Evolutionary conservation across 2,797 vertebrate genomes (phyloP).

Genomic region (Anguilla marmorata): DNA sequence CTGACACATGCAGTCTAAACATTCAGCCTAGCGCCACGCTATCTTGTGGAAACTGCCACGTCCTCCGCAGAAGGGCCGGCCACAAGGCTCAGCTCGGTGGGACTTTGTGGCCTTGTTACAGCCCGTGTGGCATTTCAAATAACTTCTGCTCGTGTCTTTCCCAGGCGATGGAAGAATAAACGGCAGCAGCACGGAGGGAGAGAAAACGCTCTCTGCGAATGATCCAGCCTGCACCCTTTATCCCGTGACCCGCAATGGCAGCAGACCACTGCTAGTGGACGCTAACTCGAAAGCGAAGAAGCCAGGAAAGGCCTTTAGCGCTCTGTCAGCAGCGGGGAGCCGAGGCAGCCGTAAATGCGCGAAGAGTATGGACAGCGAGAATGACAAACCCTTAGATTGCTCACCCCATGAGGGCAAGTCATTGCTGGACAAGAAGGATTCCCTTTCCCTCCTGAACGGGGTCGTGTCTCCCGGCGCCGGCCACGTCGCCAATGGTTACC

Average conservation of each 20-base stretch:
- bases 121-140: conserved; percentile 34
- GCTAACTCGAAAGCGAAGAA: conserved; percentile 74
- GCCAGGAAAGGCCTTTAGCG: conserved; percentile 69
- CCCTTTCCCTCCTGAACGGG: conserved; percentile 83
- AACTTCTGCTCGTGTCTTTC: conserved; percentile 54
- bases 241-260: conserved; percentile 81
- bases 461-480: conserved; percentile 76
- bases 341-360: conserved; percentile 79
- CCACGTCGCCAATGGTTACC: conserved; percentile 88
- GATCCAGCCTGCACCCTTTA: conserved; percentile 69
- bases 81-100: background rate
- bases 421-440: conserved; percentile 68
- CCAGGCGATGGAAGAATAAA: conserved; percentile 87
- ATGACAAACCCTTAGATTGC: conserved; percentile 78
- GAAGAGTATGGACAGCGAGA: conserved; percentile 85
- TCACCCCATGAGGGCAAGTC: conserved; percentile 56
- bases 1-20: conserved; percentile 22
- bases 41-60: background rate
- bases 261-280: conserved; percentile 73
- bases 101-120: background rate
- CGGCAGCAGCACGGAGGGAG: conserved; percentile 76
- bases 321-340: conserved; percentile 80
- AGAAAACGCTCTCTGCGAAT: conserved; percentile 74
- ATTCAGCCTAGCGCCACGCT: background rate
- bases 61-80: background rate